phyloP scores from a whole-genome alignment of 2,113 vertebrate species.

The Uria aalge region DNA sequence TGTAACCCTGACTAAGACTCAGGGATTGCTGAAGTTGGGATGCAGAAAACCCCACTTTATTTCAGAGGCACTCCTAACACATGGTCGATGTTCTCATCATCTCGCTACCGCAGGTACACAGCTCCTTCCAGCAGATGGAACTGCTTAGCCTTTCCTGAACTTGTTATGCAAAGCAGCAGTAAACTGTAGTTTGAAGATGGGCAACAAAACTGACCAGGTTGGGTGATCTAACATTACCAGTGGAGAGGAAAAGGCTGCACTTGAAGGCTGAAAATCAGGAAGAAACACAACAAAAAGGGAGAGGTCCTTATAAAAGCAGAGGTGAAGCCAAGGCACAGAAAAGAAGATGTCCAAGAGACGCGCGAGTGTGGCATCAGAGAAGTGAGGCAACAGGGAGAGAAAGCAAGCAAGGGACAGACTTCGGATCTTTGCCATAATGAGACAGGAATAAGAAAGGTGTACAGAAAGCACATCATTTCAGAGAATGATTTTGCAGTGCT shows the following conservation, averaged over 20 bases:
- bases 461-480: neutral
- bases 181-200: neutral
- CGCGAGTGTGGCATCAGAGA: neutral
- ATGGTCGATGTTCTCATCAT: neutral
- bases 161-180: neutral
- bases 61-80: neutral
- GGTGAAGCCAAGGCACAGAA: neutral
- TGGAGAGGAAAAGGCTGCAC: neutral
- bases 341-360: neutral
- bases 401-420: neutral
- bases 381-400: neutral
- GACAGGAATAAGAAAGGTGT: neutral
- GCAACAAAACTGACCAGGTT: neutral
- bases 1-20: neutral
- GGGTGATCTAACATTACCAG: neutral
- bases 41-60: neutral
- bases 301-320: neutral
- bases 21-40: neutral
- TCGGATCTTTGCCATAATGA: neutral
- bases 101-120: neutral
- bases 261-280: neutral
- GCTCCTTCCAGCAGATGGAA: slow-evolving; percentile 45
- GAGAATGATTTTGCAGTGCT: neutral
- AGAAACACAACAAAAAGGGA: neutral
- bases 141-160: slow-evolving; percentile 13